These are phyloP conservation scores for Rousettus leschenaultii DNA, from an alignment of 2,113 vertebrate genomes.

Conservation along the genomic window DNA sequence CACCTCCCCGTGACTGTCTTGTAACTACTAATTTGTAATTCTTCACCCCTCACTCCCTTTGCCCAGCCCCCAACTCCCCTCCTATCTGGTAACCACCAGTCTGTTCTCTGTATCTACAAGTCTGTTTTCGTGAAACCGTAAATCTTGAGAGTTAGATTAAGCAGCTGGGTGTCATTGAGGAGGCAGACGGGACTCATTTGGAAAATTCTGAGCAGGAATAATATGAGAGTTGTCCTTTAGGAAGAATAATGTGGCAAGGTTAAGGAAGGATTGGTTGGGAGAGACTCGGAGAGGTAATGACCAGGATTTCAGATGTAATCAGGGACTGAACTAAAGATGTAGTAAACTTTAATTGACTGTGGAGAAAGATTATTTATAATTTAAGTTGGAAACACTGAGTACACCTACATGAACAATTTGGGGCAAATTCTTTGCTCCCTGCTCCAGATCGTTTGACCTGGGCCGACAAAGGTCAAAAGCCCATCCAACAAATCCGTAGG, in stretches of 20 bases:
- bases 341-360: neutral
- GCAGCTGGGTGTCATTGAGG: neutral
- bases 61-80: too few species aligned
- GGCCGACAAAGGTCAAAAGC: neutral
- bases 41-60: too few species aligned
- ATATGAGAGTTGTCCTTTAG: neutral
- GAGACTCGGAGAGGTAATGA: neutral
- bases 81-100: too few species aligned
- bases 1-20: too few species aligned
- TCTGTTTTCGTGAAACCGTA: neutral
- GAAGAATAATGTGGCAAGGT: neutral
- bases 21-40: too few species aligned
- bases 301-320: neutral
- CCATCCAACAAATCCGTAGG: neutral
- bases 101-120: too few species aligned
- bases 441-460: neutral
- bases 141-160: neutral
- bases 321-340: neutral
- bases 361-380: neutral
- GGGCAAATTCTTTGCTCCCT: neutral
- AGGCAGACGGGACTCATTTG: neutral
- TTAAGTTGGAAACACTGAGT: neutral
- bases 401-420: neutral
- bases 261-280: neutral
- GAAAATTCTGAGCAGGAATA: neutral